phyloP scores from a whole-genome alignment of 1,140 invertebrate species.

The Elymnias hypermnestra region DNA sequence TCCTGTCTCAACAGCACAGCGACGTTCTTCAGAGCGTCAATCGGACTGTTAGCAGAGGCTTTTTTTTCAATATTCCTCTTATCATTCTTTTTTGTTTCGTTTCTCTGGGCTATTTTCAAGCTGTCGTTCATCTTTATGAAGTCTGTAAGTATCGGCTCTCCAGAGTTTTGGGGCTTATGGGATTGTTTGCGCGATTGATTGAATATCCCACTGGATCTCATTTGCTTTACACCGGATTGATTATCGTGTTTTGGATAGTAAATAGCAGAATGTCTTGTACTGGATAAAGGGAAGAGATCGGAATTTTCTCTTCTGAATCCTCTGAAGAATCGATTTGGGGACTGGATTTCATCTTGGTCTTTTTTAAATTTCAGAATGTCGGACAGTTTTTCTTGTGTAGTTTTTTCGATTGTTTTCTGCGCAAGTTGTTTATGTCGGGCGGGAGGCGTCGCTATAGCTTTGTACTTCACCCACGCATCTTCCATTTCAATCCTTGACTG shows the following conservation, averaged over 20 bases:
- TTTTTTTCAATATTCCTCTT: constrained; percentile 41
- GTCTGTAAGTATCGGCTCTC: constrained; percentile 84
- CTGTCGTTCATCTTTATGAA: constrained; percentile 80
- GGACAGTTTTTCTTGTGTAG: constrained; percentile 60
- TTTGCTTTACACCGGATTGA: constrained; percentile 65
- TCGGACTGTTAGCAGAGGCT: constrained; percentile 38
- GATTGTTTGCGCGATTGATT: constrained; percentile 78
- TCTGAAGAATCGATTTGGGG: constrained; percentile 82
- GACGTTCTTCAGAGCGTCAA: constrained; percentile 61
- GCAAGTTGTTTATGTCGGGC: constrained; percentile 57
- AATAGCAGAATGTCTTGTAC: constrained; percentile 85
- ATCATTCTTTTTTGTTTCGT: constrained; percentile 46
- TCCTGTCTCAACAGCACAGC: constrained; percentile 59
- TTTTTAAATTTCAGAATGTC: constrained; percentile 73
- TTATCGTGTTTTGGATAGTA: constrained; percentile 75
- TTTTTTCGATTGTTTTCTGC: constrained; percentile 54
- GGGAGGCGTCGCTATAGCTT: constrained; percentile 65
- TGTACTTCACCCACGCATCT: constrained; percentile 67
- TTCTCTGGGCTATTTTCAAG: constrained; percentile 53
- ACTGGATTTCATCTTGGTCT: constrained; percentile 81
- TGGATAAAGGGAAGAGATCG: constrained; percentile 84
- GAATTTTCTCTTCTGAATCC: constrained; percentile 89
- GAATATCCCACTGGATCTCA: constrained; percentile 80
- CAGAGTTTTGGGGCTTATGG: constrained; percentile 73
- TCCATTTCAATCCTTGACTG: constrained; percentile 63